Evolutionary conservation across 1,140 invertebrate species (phyloP).

Genomic region (Radopholus similis): DNA sequence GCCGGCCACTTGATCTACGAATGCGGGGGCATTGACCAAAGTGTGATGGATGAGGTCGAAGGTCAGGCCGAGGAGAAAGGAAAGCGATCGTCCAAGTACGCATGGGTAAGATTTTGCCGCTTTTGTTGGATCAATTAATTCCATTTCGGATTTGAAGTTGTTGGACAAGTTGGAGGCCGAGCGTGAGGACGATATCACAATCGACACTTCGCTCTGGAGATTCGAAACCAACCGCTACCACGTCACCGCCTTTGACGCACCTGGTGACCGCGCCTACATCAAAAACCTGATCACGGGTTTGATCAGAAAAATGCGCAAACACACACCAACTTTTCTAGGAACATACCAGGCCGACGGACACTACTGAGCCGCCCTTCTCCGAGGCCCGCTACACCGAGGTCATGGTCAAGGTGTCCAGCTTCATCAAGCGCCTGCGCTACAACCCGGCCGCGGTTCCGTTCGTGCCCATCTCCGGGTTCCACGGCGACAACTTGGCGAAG

Average conservation of each 20-base stretch:
- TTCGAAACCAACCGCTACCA: constrained; percentile 89
- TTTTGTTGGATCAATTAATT: not conserved
- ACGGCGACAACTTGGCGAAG: constrained; percentile 68
- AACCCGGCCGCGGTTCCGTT: constrained; percentile 91
- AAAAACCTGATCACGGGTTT: constrained; percentile 99
- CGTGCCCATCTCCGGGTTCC: constrained; percentile 96
- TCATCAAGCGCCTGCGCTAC: constrained; percentile 95
- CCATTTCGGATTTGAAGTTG: constrained; percentile 59
- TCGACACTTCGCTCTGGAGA: constrained; percentile 97
- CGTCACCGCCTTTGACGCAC: constrained; percentile 97
- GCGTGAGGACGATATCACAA: constrained; percentile 97
- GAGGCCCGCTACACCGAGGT: constrained; percentile 65
- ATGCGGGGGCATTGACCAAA: constrained; percentile 91
- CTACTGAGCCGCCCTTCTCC: constrained; percentile 89
- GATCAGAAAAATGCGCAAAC: not conserved
- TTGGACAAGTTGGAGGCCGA: constrained; percentile 98
- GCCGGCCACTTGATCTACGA: constrained; percentile 88
- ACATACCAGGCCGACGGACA: constrained; percentile 83
- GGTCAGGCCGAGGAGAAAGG: constrained; percentile 96
- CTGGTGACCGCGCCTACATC: constrained; percentile 98
- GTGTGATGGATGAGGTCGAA: constrained; percentile 93
- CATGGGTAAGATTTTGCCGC: constrained; percentile 13
- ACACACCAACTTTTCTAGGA: constrained; percentile 15
- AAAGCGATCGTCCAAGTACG: constrained; percentile 80
- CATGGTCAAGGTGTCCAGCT: constrained; percentile 69